These are phyloP conservation scores for Daubentonia madagascariensis DNA, from an alignment of 2,113 vertebrate species.

Conservation along the genomic window DNA sequence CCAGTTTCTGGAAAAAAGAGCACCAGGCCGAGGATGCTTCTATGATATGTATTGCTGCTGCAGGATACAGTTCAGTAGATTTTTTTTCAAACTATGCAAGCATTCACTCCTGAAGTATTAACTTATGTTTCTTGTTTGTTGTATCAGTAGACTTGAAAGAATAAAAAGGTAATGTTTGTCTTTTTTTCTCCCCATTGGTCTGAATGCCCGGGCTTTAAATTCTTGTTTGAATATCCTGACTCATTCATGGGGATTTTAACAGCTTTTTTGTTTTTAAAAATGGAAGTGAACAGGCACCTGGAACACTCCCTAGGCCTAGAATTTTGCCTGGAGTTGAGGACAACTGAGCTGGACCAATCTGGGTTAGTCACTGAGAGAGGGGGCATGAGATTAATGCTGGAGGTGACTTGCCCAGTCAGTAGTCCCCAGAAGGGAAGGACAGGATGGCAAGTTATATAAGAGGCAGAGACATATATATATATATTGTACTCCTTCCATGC, in stretches of 20 bases:
- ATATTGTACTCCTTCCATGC: rapidly evolving
- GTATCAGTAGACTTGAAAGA: not conserved
- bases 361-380: too few relatives aligned
- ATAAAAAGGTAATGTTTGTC: not conserved
- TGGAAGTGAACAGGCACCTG: not conserved
- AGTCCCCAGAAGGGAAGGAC: not conserved
- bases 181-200: not conserved
- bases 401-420: too few relatives aligned
- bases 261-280: not conserved
- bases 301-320: not conserved
- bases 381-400: rapidly evolving
- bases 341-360: not conserved
- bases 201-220: not conserved
- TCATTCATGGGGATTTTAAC: not conserved
- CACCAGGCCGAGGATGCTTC: not conserved
- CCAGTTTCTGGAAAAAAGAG: not conserved
- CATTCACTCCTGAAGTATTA: not conserved
- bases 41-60: not conserved
- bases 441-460: not conserved
- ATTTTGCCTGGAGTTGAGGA: not conserved
- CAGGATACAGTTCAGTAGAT: not conserved
- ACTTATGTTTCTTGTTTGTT: not conserved
- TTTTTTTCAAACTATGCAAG: not conserved
- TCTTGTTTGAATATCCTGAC: not conserved
- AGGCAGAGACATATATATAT: rapidly evolving